Evolutionary conservation across 2,797 vertebrate genomes (phyloP).

Genomic region (Babyrousa celebensis): DNA sequence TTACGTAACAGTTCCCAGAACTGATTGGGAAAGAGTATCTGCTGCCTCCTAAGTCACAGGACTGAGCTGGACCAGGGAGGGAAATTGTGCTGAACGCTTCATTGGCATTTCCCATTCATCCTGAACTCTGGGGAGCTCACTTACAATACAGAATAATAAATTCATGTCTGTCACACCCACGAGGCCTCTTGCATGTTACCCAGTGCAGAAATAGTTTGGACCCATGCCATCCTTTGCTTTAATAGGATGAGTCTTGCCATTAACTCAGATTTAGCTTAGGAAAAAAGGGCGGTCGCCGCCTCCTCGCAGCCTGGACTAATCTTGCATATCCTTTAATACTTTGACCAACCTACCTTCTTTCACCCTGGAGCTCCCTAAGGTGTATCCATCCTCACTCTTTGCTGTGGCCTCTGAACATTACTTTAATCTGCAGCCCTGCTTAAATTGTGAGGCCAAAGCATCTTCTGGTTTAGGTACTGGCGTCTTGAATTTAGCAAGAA

Average conservation of each 20-base stretch:
- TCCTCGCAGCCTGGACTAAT: conserved; percentile 28
- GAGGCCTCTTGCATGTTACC: not conserved
- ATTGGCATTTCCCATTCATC: conserved; percentile 38
- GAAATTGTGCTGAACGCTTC: not conserved
- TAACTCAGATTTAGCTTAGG: conserved; percentile 49
- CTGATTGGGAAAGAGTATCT: not conserved
- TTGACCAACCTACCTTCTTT: not conserved
- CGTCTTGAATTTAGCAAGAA: not conserved
- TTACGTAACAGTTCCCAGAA: not conserved
- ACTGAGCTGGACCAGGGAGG: not conserved
- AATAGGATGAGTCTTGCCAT: conserved; percentile 8
- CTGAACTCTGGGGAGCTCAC: conserved; percentile 13
- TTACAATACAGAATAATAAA: conserved; percentile 62
- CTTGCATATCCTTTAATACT: conserved; percentile 51
- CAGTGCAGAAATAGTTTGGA: conserved; percentile 67
- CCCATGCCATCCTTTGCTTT: conserved; percentile 79
- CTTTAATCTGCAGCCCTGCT: conserved; percentile 23
- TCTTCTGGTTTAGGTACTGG: not conserved
- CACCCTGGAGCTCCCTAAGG: not conserved
- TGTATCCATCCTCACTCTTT: not conserved
- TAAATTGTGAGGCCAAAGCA: not conserved
- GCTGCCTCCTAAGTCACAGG: not conserved
- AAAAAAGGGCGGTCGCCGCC: conserved; percentile 38
- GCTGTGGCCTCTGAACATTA: not conserved
- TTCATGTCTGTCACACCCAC: not conserved